Evolutionary conservation across 2,888 invertebrate species (phyloP).

Genomic region (Agrotis puta): DNA sequence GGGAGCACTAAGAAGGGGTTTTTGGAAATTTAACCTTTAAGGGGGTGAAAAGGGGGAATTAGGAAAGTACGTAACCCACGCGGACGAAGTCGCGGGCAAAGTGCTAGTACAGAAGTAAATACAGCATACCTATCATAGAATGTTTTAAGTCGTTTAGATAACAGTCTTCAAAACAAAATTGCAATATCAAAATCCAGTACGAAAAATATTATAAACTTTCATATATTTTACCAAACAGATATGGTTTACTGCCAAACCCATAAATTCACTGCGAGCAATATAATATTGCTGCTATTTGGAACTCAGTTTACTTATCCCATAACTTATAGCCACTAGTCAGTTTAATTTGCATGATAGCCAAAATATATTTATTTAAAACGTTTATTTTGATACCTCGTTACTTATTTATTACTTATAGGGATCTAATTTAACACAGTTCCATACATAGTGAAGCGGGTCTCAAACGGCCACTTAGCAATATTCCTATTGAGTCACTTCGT

Average conservation of each 20-base stretch:
- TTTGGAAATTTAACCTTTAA: too few species aligned
- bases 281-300: conserved; percentile 41
- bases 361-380: conserved; percentile 32
- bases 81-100: too few species aligned
- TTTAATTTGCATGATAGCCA: conserved; percentile 28
- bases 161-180: conserved; percentile 4
- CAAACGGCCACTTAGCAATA: too few species aligned
- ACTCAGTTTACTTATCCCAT: conserved; percentile 49
- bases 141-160: neutral
- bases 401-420: conserved; percentile 21
- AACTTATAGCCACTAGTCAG: conserved; percentile 35
- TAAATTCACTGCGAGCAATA: conserved; percentile 40
- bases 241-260: conserved; percentile 38
- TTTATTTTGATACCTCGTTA: conserved; percentile 22
- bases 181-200: conserved; percentile 10
- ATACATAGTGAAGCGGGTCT: neutral
- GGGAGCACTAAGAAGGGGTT: too few species aligned
- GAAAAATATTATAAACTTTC: conserved; percentile 25
- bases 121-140: too few species aligned
- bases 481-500: too few species aligned
- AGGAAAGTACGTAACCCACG: too few species aligned
- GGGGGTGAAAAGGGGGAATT: too few species aligned
- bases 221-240: conserved; percentile 36
- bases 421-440: neutral
- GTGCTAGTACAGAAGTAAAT: too few species aligned